Percentiles rank a stretch among this genome's conserved stretches.
These are phyloP conservation scores for Morone chrysops DNA, from an alignment of 2,113 vertebrate genomes.

Conservation along the genomic window DNA sequence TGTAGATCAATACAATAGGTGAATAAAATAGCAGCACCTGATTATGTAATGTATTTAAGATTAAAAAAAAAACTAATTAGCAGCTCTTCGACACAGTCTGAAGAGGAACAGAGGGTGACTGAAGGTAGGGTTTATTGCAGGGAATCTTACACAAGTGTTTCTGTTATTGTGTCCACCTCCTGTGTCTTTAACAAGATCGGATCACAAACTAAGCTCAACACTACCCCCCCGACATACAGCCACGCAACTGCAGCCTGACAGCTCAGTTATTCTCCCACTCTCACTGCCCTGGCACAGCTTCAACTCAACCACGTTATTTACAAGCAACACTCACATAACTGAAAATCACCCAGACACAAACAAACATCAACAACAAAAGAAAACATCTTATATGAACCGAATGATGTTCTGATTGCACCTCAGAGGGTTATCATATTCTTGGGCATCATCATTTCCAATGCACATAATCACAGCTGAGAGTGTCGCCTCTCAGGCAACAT, in stretches of 20 bases:
- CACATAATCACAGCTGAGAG: too few species aligned
- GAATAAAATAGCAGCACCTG: too few species aligned
- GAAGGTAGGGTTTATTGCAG: background rate
- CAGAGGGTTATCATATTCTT: background rate
- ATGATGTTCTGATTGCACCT: background rate
- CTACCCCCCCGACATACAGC: background rate
- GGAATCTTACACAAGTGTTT: background rate
- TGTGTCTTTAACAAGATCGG: background rate
- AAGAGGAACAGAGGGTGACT: background rate
- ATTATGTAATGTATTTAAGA: background rate
- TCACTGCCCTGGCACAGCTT: background rate
- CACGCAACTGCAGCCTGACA: background rate
- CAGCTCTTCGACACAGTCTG: too few species aligned
- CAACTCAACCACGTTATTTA: background rate
- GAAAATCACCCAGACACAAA: background rate
- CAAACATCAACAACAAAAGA: too few species aligned
- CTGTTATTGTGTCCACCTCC: background rate
- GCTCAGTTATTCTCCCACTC: background rate
- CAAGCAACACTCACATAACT: background rate
- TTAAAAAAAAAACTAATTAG: too few species aligned
- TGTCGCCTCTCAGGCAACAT: background rate
- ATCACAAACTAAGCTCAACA: conserved; percentile 10
- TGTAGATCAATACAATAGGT: too few species aligned
- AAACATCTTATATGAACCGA: background rate
- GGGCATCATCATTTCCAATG: background rate